These are phyloP conservation scores for Nestor notabilis DNA, from an alignment of 2,113 vertebrate species.

Conservation along the genomic window DNA sequence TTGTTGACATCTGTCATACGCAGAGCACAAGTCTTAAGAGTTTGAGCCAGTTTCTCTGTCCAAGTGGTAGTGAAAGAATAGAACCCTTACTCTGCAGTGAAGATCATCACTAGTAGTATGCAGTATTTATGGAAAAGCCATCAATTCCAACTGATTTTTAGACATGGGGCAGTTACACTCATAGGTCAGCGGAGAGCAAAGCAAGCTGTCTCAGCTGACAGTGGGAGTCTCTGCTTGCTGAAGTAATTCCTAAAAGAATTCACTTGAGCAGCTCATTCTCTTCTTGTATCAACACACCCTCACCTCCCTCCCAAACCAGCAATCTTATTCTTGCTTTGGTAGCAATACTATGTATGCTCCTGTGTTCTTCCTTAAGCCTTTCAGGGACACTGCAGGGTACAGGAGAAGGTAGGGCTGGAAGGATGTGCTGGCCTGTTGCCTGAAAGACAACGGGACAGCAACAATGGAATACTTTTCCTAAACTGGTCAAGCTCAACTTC, in stretches of 20 bases:
- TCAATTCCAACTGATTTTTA: background rate
- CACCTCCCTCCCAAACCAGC: background rate
- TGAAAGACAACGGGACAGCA: background rate
- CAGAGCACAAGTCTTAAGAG: background rate
- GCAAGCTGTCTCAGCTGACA: background rate
- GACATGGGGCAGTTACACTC: background rate
- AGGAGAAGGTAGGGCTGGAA: background rate
- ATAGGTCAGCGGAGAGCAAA: background rate
- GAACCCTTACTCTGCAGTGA: background rate
- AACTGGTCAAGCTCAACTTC: background rate
- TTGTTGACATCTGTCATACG: background rate
- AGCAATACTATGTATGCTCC: background rate
- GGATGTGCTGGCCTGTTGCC: background rate
- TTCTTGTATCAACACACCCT: background rate
- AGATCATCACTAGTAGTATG: background rate
- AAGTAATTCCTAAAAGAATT: background rate
- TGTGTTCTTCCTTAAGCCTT: background rate
- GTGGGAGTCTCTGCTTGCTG: background rate
- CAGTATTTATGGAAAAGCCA: background rate
- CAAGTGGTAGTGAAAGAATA: background rate
- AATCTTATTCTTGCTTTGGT: background rate
- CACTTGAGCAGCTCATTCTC: background rate
- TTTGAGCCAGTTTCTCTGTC: background rate
- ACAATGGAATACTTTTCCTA: background rate
- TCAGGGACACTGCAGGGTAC: background rate